A percentile compares a stretch with the other conserved stretches of the same genome.
phyloP scores from a whole-genome alignment of 2,113 vertebrate genomes.

The Tursiops truncatus region DNA sequence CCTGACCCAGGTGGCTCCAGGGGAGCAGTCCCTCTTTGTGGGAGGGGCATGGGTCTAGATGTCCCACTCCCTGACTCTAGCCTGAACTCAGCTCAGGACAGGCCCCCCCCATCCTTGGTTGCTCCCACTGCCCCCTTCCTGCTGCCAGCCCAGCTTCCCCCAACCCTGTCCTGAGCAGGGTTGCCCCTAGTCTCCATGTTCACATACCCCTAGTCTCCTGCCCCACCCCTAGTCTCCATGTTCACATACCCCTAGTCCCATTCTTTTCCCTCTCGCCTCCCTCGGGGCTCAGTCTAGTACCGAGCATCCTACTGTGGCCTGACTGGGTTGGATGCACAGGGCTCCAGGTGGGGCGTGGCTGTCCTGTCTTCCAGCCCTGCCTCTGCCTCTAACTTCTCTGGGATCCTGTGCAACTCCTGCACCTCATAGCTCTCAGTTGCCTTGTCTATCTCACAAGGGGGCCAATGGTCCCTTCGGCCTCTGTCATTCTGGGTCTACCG shows the following conservation, averaged over 20 bases:
- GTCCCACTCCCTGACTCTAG: neutral
- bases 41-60: neutral
- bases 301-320: neutral
- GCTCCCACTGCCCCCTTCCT: neutral
- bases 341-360: neutral
- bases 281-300: neutral
- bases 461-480: neutral
- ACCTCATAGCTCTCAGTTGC: neutral
- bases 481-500: neutral
- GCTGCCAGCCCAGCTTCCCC: neutral
- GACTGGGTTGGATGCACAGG: neutral
- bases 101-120: neutral
- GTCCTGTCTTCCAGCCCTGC: neutral
- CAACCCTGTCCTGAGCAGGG: neutral
- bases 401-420: neutral
- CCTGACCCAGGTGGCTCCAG: neutral
- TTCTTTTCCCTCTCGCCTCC: neutral
- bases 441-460: neutral
- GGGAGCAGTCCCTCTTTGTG: neutral
- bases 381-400: neutral
- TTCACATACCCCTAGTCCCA: neutral
- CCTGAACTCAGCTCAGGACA: neutral
- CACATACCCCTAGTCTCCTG: too few species aligned
- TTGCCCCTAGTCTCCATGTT: neutral
- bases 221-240: neutral